phyloP scores from a whole-genome alignment of 1,140 invertebrate species.

The Drosophila ambigua region DNA sequence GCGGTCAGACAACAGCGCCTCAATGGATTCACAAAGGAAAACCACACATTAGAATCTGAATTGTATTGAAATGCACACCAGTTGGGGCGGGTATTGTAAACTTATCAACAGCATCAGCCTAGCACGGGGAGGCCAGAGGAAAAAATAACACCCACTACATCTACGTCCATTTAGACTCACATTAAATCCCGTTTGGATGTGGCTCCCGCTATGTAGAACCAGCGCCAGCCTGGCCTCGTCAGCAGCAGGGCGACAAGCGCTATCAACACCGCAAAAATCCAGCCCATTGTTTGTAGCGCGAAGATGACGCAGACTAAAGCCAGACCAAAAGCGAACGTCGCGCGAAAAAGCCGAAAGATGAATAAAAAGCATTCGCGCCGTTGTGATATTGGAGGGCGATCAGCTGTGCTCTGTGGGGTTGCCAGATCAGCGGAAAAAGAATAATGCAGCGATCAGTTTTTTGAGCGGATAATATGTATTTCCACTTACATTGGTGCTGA shows the following conservation, averaged over 20 bases:
- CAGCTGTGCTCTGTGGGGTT: conserved; percentile 46
- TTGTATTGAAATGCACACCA: conserved; percentile 75
- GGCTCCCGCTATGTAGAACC: conserved; percentile 89
- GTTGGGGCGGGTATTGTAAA: conserved; percentile 72
- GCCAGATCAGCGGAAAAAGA: conserved; percentile 35
- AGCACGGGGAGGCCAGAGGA: neutral
- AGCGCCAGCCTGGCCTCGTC: conserved; percentile 85
- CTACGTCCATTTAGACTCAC: conserved; percentile 45
- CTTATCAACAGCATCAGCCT: conserved; percentile 37
- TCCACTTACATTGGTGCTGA: conserved; percentile 58
- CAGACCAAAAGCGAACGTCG: conserved; percentile 63
- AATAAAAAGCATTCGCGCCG: conserved; percentile 70
- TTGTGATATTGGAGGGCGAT: conserved; percentile 48
- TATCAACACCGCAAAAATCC: conserved; percentile 68
- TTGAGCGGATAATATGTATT: neutral
- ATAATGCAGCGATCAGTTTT: conserved; percentile 8
- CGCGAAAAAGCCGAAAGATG: conserved; percentile 73
- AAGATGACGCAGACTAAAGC: conserved; percentile 67
- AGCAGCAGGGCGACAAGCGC: conserved; percentile 64
- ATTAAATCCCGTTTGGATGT: conserved; percentile 89
- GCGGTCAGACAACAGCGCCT: conserved; percentile 17
- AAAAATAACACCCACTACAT: neutral
- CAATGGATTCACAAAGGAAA: conserved; percentile 69
- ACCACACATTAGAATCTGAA: conserved; percentile 23
- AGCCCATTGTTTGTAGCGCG: conserved; percentile 73